A percentile compares a stretch with the other conserved stretches of the same genome.
These are phyloP conservation scores for Heliconius congener DNA, from an alignment of 1,140 invertebrate species.

Conservation along the genomic window DNA sequence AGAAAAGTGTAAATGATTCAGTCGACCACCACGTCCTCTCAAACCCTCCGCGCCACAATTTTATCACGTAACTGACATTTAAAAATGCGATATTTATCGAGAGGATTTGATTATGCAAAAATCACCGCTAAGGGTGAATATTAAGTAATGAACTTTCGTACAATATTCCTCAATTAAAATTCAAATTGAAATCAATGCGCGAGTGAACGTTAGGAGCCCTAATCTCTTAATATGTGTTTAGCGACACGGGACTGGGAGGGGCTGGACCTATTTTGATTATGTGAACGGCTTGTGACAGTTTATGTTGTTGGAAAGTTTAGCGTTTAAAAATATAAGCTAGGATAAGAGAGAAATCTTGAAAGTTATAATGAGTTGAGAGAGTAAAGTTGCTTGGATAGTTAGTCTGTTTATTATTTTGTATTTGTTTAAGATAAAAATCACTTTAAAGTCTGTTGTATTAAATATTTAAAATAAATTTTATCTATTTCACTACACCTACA, in stretches of 20 bases:
- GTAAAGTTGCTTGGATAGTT: too few species aligned
- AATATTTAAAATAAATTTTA: too few species aligned
- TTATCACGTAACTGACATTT: constrained; percentile 38
- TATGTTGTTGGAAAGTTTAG: not conserved
- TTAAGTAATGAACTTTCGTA: constrained; percentile 78
- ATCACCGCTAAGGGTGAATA: constrained; percentile 76
- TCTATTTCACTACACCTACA: too few species aligned
- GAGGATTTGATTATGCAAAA: constrained; percentile 73
- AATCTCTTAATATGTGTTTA: constrained; percentile 56
- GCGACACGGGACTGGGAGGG: constrained; percentile 36
- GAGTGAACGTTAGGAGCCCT: constrained; percentile 55
- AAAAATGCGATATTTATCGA: constrained; percentile 74
- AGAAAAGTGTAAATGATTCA: too few species aligned
- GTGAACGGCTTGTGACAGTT: not conserved
- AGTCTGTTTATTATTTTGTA: too few species aligned
- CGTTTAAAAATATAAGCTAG: too few species aligned
- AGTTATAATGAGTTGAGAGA: too few species aligned
- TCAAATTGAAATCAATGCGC: constrained; percentile 82
- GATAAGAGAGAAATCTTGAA: too few species aligned
- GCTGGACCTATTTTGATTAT: constrained; percentile 18
- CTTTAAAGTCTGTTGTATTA: too few species aligned
- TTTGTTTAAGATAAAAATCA: too few species aligned
- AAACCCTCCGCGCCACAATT: not conserved
- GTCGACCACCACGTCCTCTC: not conserved
- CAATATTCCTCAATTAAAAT: constrained; percentile 82